Evolutionary conservation across 1,140 invertebrate species (phyloP).

Genomic region (Diorhabda sublineata): DNA sequence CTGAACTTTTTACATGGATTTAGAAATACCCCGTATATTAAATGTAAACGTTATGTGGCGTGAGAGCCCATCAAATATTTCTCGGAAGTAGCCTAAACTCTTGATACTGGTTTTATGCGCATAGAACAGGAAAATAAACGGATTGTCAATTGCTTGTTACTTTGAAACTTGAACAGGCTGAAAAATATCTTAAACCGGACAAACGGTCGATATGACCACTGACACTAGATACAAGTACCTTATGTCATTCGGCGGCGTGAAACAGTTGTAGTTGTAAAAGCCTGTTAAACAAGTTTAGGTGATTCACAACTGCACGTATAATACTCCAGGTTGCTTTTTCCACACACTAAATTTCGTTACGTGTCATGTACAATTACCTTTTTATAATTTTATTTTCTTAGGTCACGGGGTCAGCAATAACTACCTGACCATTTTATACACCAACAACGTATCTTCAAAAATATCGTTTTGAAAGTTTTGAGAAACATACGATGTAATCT

Average conservation of each 20-base stretch:
- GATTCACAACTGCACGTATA: conserved; percentile 25
- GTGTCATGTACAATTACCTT: conserved; percentile 27
- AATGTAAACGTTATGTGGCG: background rate
- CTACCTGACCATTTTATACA: conserved; percentile 22
- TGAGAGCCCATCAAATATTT: conserved; percentile 27
- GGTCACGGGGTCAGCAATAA: conserved; percentile 27
- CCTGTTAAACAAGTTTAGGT: conserved; percentile 33
- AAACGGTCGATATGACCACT: conserved; percentile 36
- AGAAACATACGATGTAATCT: background rate
- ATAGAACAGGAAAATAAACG: conserved; percentile 24
- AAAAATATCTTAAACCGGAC: conserved; percentile 35
- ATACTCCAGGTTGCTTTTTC: conserved; percentile 18
- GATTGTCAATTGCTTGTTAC: conserved; percentile 29
- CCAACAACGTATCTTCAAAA: background rate
- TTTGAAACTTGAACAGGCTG: conserved; percentile 29
- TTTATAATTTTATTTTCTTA: conserved; percentile 21
- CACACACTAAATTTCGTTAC: conserved; percentile 28
- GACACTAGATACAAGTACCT: conserved; percentile 34
- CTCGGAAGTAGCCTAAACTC: conserved; percentile 32
- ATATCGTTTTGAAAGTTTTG: background rate
- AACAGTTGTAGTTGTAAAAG: conserved; percentile 31
- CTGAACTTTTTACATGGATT: too few species aligned
- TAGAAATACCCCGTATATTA: too few species aligned
- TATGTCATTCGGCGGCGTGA: conserved; percentile 27
- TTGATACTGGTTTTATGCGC: conserved; percentile 21